Percentiles rank a stretch among this genome's conserved stretches.
These are phyloP conservation scores for Thaumetopoea pityocampa DNA, from an alignment of 1,140 invertebrate genomes.

Conservation along the genomic window DNA sequence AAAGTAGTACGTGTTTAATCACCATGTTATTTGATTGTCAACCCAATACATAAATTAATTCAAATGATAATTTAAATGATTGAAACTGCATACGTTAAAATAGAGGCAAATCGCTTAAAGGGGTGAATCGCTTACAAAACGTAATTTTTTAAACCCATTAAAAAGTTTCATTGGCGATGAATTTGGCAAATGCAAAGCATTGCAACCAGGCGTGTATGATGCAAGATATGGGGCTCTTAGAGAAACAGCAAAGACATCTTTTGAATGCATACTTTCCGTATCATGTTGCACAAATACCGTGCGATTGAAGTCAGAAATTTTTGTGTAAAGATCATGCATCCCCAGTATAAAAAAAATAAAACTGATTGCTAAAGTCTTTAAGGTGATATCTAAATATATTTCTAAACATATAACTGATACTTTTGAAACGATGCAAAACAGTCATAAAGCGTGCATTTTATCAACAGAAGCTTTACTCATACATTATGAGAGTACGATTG, in stretches of 20 bases:
- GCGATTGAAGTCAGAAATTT: slow-evolving; percentile 26
- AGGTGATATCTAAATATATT: too few species aligned
- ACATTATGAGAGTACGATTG: too few species aligned
- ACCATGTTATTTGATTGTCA: slow-evolving; percentile 36
- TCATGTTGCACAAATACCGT: slow-evolving; percentile 46
- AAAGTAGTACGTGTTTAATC: slow-evolving; percentile 18
- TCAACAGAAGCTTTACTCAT: too few species aligned
- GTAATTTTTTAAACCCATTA: slow-evolving; percentile 33
- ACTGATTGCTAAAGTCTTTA: slow-evolving; percentile 22
- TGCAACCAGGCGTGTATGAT: slow-evolving; percentile 68
- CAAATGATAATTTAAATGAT: slow-evolving; percentile 13
- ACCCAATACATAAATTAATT: slow-evolving; percentile 28
- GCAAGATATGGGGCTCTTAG: slow-evolving; percentile 43
- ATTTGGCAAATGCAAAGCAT: slow-evolving; percentile 69
- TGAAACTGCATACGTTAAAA: slow-evolving; percentile 15
- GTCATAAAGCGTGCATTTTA: too few species aligned
- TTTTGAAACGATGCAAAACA: too few species aligned
- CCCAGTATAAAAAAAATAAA: slow-evolving; percentile 16
- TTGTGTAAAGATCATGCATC: slow-evolving; percentile 23
- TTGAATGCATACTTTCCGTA: slow-evolving; percentile 34
- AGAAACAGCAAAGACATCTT: slow-evolving; percentile 45
- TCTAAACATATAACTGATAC: slow-evolving; percentile 31
- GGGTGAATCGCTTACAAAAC: slow-evolving; percentile 17
- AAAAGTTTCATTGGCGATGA: slow-evolving; percentile 40
- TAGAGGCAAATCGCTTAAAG: slow-evolving; percentile 19